phyloP scores from a whole-genome alignment of 2,888 invertebrate species.

The Neoitamus cyanurus region DNA sequence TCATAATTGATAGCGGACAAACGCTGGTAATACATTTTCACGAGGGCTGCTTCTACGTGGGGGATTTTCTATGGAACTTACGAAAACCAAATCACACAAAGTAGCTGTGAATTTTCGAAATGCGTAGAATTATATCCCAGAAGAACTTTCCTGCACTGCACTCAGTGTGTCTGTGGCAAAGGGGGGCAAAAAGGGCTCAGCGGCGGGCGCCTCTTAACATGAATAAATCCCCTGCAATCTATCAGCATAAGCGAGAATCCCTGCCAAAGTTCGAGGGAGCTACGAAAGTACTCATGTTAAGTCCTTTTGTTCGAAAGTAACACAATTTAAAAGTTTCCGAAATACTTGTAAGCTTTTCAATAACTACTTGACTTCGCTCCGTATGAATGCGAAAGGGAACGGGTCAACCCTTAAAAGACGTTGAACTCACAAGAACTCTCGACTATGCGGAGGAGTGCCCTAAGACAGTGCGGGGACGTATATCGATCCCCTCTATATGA shows the following conservation, averaged over 20 bases:
- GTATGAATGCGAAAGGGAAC: constrained; percentile 34
- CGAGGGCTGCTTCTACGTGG: too few species aligned
- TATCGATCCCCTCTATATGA: constrained; percentile 34
- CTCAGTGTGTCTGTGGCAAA: background rate
- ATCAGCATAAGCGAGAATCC: constrained; percentile 41
- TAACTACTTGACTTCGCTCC: constrained; percentile 43
- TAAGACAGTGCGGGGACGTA: constrained; percentile 20
- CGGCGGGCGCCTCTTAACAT: constrained; percentile 16
- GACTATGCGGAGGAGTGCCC: background rate
- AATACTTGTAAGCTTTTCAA: constrained; percentile 51
- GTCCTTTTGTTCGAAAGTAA: constrained; percentile 52
- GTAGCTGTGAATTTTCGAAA: background rate
- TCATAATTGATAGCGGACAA: background rate
- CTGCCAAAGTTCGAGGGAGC: constrained; percentile 32
- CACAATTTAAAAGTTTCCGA: constrained; percentile 52
- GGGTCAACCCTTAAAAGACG: constrained; percentile 38
- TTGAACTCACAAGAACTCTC: constrained; percentile 34
- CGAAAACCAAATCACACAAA: background rate
- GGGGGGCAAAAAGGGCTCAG: background rate
- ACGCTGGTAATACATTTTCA: background rate
- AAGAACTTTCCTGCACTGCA: background rate
- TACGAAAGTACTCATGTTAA: constrained; percentile 47
- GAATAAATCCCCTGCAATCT: constrained; percentile 39
- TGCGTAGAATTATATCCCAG: background rate
- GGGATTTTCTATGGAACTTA: background rate